Base-by-base conservation (phyloP, 2,888 invertebrate species). In the Drosophila vallismaia region DNA sequence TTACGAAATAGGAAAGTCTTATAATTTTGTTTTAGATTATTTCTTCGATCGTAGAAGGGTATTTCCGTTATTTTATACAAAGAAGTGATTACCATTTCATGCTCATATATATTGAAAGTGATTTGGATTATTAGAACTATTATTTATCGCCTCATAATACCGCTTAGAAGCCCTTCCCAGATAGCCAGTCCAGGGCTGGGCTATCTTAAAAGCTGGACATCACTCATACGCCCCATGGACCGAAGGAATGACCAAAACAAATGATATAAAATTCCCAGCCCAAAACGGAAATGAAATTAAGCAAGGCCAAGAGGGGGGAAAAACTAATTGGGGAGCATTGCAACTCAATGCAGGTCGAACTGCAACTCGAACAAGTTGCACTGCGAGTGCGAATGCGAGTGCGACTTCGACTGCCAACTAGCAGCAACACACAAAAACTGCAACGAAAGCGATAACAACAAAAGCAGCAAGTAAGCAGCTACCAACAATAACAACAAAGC, bases 361-460 rank as follows among this genome's bases (percentile, higher is more conserved):
- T 42, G 67, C 72, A 80, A 77, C 79, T 74, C 77, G 29, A 70
- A 86, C 82, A 79, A 42, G 86, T 75, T 81, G 66, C 80, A 48
- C 19, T 19, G 19, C 19, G 19, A 40, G 46, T 40, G 29, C 63
- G 19, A 40, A 44, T 40, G 29, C 63, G 77, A 44, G 45, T 29
- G 31, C 28, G 50, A 64, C 36, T 68, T 70, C 57, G 53, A 73
- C 57, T 31, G 42, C 50, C 45, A 66, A 26, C 36, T 48, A 53
- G 12, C 69, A 24, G 19, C 19, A 19, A 19, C 19, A 33, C 38
- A 29, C 19, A 44, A 28, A 48, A 50, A 60, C 28, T 46, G 51
- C 75, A 76, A 24, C 51, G 40, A 56, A 67, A 71, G 44, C 57
- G 24, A 36, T 64, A 62, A 12, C 71, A 52, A 29, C 59, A 67